Evolutionary conservation across 1,140 invertebrate genomes (phyloP), one percentile per base, ranked within the genome.

Genomic region (Tetragnatha versicolor): DNA sequence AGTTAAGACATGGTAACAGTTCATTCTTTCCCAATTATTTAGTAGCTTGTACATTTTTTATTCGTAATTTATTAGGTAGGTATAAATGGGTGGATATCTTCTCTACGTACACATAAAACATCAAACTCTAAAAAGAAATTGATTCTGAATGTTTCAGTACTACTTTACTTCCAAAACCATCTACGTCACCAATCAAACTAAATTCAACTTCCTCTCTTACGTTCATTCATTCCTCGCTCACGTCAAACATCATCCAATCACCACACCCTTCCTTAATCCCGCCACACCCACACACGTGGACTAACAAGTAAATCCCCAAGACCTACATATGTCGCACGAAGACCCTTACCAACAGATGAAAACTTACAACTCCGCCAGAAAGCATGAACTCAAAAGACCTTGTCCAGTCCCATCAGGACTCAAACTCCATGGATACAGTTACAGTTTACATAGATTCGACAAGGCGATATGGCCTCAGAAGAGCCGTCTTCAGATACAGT

Each of bases 381-480:
- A 73, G 60, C 68, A 31, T 4, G 42, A 60, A 31, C 42, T 60
- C 47, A 20, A 60, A 60, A 73, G 69, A 60, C 14, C 53, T 60
- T 60, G 69, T 73, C 53, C 25, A 42, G 31, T 31, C 35, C 53
- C 12, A 31, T 73, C 60, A 60, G 42, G 53, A 60, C 31, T 73
- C 7, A 73, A 31, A 73, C 7, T 25, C 51, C 14, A 29, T 14
- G 53, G 49, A 29, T 73, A 42, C 39, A 12, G 69, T 73, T 73
- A 73, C 69, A 73, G 69, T 73, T 73, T 73, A 73, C 53, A 47
- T 22, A 73, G 69, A 73, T 73, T 47, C n/a, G 47, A 73, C 53
- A 60, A 25, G 20, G 47, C 20, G 51, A 55, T 53, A 53, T 37
- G 20, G 9, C 20, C 51, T 17, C 69, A 60, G 53, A 73, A 60